Conservation (phyloP, 2,113 vertebrate species). For the Catharus minimus region DNA sequence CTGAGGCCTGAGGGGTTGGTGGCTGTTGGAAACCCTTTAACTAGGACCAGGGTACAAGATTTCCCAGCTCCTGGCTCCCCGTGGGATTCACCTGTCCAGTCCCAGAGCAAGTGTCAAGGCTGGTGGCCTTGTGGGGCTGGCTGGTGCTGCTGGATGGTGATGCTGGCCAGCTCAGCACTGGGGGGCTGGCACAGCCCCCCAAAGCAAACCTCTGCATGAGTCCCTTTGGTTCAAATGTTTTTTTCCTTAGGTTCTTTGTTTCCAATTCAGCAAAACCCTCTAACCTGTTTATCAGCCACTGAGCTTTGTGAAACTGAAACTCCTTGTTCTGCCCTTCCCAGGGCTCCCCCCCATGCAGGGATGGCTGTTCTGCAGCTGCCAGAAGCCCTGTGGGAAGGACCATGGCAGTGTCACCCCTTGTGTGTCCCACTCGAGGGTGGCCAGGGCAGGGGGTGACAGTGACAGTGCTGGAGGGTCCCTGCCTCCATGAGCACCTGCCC, state of each 20-base stretch:
- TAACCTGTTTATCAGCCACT: neutral
- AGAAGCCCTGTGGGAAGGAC: neutral
- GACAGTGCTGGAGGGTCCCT: neutral
- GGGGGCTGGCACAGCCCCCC: neutral
- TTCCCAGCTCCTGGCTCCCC: rapidly evolving
- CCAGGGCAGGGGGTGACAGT: neutral
- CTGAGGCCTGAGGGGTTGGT: neutral
- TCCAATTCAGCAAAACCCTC: neutral
- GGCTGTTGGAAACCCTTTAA: neutral
- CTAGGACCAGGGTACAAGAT: neutral
- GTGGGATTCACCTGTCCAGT: no score
- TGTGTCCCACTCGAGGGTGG: neutral
- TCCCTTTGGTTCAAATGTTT: neutral
- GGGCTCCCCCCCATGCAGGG: no score
- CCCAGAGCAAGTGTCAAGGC: neutral
- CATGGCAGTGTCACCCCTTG: neutral
- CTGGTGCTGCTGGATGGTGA: rapidly evolving
- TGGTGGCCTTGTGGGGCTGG: neutral
- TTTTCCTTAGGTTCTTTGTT: neutral
- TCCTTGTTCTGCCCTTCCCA: neutral
- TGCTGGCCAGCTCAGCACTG: neutral
- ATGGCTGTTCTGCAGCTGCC: neutral
- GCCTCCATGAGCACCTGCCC: neutral
- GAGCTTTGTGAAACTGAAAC: neutral
- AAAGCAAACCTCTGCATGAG: neutral